phyloP scores from a whole-genome alignment of 2,797 vertebrate genomes.

The Pangasius larnaudii region DNA sequence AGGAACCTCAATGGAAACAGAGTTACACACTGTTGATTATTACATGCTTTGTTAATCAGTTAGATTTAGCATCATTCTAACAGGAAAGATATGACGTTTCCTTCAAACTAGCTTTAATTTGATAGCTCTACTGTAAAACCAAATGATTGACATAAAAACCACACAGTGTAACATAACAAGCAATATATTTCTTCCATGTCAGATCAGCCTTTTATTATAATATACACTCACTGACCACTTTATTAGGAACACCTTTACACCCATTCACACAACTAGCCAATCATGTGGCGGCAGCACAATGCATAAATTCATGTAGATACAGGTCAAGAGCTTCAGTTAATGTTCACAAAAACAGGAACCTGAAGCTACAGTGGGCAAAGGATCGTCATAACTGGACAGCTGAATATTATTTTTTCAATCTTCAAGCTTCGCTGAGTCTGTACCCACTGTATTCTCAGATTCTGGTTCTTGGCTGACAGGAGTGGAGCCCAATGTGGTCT shows the following conservation, averaged over 20 bases:
- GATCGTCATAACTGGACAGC: background rate
- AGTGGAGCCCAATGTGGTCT: background rate
- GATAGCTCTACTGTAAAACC: background rate
- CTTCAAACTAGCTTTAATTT: background rate
- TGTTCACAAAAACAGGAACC: background rate
- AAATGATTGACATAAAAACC: background rate
- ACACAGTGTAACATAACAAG: background rate
- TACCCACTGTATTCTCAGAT: background rate
- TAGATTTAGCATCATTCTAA: background rate
- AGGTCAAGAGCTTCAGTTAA: background rate
- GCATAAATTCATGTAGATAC: background rate
- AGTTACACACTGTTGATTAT: background rate
- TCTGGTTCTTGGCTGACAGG: background rate
- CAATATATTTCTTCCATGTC: background rate
- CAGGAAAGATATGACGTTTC: background rate
- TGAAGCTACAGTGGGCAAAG: too few relatives aligned
- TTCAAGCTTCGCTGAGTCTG: background rate
- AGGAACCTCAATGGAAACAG: background rate
- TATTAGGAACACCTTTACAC: background rate
- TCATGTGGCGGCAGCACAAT: background rate
- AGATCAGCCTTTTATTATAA: background rate
- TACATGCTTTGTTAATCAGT: slow-evolving; percentile 10
- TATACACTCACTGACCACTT: background rate
- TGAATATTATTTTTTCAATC: background rate
- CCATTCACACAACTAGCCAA: background rate